These are phyloP conservation scores for Petrolisthes cinctipes DNA, from an alignment of 2,888 invertebrate genomes.

Conservation along the genomic window DNA sequence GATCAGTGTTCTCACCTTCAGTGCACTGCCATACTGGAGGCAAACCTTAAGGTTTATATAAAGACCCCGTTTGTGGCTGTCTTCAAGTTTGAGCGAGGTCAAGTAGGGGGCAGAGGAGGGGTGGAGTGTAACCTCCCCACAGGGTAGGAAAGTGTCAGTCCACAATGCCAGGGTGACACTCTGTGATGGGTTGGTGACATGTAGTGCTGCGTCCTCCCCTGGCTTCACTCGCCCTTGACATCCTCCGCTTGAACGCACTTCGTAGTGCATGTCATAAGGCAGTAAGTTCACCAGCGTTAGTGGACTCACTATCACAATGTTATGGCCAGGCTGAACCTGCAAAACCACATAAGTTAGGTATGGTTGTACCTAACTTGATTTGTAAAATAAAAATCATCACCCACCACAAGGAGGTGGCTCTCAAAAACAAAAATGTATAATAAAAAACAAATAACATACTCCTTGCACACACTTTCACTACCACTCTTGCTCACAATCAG, in stretches of 20 bases:
- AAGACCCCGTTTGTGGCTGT: slow-evolving; percentile 80
- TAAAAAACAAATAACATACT: too few species aligned
- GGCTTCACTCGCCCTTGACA: slow-evolving; percentile 51
- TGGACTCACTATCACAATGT: slow-evolving; percentile 86
- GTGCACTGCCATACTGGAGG: slow-evolving; percentile 75
- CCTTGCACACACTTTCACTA: too few species aligned
- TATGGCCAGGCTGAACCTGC: slow-evolving; percentile 83
- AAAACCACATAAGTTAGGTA: background rate
- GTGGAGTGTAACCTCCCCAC: slow-evolving; percentile 54
- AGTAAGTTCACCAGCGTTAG: slow-evolving; percentile 87
- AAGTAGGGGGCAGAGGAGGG: slow-evolving; percentile 53
- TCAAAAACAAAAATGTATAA: too few species aligned
- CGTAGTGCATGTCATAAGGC: slow-evolving; percentile 75
- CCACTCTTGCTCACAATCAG: too few species aligned
- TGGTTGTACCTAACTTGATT: too few species aligned
- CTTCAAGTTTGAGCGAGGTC: slow-evolving; percentile 79
- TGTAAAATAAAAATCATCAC: too few species aligned
- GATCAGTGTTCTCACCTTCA: slow-evolving; percentile 72
- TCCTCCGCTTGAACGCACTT: slow-evolving; percentile 35
- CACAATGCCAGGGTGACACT: slow-evolving; percentile 59
- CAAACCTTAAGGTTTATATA: slow-evolving; percentile 80
- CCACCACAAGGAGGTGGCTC: too few species aligned
- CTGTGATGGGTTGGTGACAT: slow-evolving; percentile 61
- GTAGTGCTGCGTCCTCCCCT: slow-evolving; percentile 65
- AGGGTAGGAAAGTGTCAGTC: slow-evolving; percentile 63